Conservation (phyloP, 2,797 vertebrate genomes). For the Paedocypris micromegethes region DNA sequence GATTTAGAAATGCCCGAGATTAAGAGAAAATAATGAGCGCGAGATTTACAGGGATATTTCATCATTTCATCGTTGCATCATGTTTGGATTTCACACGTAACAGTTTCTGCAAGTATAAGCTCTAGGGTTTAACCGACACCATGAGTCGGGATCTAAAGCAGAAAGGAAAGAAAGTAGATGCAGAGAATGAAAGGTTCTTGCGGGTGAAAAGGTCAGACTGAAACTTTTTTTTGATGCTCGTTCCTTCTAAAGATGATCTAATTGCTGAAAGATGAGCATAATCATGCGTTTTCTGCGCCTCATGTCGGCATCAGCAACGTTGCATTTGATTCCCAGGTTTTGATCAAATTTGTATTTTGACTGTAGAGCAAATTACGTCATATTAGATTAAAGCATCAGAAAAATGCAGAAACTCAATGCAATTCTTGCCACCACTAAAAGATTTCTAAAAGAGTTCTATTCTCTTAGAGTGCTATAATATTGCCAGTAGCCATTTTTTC, state of each 20-base stretch:
- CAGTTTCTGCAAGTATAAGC: conserved; percentile 10
- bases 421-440: too few relatives aligned
- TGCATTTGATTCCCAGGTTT: too few relatives aligned
- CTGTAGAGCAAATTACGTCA: too few relatives aligned
- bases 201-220: conserved; percentile 18
- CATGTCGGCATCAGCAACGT: too few relatives aligned
- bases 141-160: conserved; percentile 4
- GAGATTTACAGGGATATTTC: conserved; percentile 23
- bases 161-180: conserved; percentile 3
- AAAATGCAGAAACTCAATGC: too few relatives aligned
- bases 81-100: conserved; percentile 21
- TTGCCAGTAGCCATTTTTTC: too few relatives aligned
- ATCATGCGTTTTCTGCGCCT: too few relatives aligned
- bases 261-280: too few relatives aligned
- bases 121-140: conserved; percentile 13
- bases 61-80: conserved; percentile 32
- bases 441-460: too few relatives aligned
- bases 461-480: too few relatives aligned
- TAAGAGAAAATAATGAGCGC: conserved; percentile 4
- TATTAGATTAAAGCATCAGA: too few relatives aligned
- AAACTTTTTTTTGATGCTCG: neutral
- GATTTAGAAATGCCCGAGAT: conserved; percentile 6
- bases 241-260: neutral
- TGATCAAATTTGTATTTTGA: too few relatives aligned
- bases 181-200: neutral